Conservation (phyloP, 2,888 invertebrate species). For the Uloborus plumipes region DNA sequence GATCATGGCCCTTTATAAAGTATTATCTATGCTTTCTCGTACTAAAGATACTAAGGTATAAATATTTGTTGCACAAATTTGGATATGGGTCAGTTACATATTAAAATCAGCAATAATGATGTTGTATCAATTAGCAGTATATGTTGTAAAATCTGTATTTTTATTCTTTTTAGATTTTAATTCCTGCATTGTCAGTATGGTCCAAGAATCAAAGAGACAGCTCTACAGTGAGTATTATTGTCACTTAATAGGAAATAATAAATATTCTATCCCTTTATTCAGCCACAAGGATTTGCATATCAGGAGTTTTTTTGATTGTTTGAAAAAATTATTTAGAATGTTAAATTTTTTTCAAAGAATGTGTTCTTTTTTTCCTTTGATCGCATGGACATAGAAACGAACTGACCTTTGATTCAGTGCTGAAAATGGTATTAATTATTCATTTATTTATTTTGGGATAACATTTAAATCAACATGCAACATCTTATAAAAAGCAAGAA, state of each 20-base stretch:
- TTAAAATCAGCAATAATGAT: background rate
- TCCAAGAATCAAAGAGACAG: slow-evolving; percentile 38
- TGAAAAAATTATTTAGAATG: too few relatives aligned
- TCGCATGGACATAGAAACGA: too few relatives aligned
- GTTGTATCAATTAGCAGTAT: background rate
- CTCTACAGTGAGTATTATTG: slow-evolving; percentile 35
- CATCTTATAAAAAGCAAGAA: too few relatives aligned
- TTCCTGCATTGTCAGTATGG: slow-evolving; percentile 50
- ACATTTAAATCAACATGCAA: too few relatives aligned
- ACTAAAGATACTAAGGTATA: slow-evolving; percentile 31
- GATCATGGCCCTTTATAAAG: slow-evolving; percentile 39
- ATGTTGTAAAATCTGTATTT: background rate
- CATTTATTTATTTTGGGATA: too few relatives aligned
- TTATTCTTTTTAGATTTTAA: slow-evolving; percentile 47
- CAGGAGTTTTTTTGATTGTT: too few relatives aligned
- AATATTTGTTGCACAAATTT: background rate
- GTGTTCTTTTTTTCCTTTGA: too few relatives aligned
- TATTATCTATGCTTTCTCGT: slow-evolving; percentile 26
- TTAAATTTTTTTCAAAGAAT: too few relatives aligned
- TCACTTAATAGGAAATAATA: background rate
- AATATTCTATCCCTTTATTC: too few relatives aligned
- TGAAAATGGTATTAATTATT: too few relatives aligned
- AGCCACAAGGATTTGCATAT: too few relatives aligned
- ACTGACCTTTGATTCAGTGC: too few relatives aligned
- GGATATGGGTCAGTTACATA: background rate